Evolutionary conservation across 2,888 invertebrate species (phyloP), one percentile per base, ranked within the genome.

Genomic region (Chaetogeoica ovagalla): DNA sequence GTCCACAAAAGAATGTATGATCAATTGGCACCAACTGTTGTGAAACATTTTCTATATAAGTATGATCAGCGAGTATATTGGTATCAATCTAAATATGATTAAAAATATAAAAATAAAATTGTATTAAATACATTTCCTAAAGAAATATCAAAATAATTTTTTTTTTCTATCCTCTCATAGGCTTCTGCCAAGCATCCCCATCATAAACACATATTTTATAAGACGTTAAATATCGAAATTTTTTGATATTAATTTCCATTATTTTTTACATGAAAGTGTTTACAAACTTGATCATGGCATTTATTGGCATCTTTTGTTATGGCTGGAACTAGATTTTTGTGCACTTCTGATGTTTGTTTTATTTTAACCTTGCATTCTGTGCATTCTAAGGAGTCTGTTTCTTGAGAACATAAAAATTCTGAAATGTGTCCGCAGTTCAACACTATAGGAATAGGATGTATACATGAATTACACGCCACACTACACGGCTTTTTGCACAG

Each of bases 341-440:
- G 13, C 48, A 48, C 1, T 48, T 9, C 1, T 13, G 11, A 1
- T 3, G 15, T 13, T 11, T 13, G 15, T 48, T 48, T 37, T 30
- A 7, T 7, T 13, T 55, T 19, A 55, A 23, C 19, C 17, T 23
- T 72, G 30, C 71, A 52, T 39, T 62, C 52, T 59, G 11, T n/a
- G 59, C 74, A 81, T 70, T 73, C 17, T 30, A 43, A 21, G 13
- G 17, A 9, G 17, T 48, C n/a, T 39, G 37, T n/a, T 55, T 74
- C 17, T 57, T 48, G 39, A 43, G 59, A 81, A 52, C 81, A 81
- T 19, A 17, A 5, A 3, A 68, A 66, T 68, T 72, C 21, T 59
- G 55, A 52, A n/a, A 60, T 21, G 48, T 90, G 90, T 43, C 86
- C 86, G 85, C 90, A 91, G 0, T 84, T 85, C 82, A 89, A 85